These are phyloP conservation scores for Prietella phreatophila DNA, from an alignment of 2,113 vertebrate genomes.

Conservation along the genomic window DNA sequence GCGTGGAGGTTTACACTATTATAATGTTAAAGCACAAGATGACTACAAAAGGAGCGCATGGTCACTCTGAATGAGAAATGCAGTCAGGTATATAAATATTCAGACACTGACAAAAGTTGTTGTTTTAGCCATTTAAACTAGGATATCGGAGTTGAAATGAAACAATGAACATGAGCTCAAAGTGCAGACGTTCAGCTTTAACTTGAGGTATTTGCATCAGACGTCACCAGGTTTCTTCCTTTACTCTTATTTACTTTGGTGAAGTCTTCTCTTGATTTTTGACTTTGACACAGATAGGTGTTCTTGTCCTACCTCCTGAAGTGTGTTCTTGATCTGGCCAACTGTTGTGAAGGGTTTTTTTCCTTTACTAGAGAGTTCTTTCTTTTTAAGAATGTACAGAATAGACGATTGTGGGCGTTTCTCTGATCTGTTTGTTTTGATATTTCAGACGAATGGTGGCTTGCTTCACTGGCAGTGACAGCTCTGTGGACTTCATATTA, in stretches of 20 bases:
- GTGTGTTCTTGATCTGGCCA: neutral
- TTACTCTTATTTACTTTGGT: neutral
- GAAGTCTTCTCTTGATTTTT: neutral
- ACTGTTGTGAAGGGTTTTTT: neutral
- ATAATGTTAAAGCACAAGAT: neutral
- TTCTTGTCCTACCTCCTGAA: neutral
- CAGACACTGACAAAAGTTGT: neutral
- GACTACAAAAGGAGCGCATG: neutral
- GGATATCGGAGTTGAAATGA: neutral
- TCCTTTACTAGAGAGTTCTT: neutral
- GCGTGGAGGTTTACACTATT: neutral
- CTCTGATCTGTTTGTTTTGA: neutral
- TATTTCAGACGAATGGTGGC: neutral
- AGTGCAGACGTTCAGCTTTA: no score
- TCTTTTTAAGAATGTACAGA: neutral
- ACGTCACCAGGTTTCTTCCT: neutral
- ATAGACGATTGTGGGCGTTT: neutral
- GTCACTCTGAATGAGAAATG: neutral
- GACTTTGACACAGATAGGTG: neutral
- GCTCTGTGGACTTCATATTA: neutral
- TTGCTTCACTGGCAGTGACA: neutral
- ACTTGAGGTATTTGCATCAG: no score
- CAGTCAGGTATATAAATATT: conserved; percentile 5
- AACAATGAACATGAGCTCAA: no score
- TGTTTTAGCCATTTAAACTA: neutral